Base-by-base conservation (phyloP, 2,888 invertebrate species). In the Phyllotreta cruciferae region DNA sequence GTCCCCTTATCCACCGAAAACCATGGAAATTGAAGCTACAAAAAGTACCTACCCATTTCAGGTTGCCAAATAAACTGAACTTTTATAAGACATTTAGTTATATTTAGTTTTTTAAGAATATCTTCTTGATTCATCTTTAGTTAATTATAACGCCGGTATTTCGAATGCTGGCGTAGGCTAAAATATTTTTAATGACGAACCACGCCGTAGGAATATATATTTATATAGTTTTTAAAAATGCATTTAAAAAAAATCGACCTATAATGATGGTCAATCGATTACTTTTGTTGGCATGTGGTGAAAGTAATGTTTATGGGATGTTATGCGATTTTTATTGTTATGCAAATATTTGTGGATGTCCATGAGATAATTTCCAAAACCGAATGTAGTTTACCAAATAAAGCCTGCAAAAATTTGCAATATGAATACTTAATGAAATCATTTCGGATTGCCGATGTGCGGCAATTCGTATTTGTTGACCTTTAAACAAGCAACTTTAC, bases 401-500 rank as follows among this genome's bases (percentile, higher is more conserved):
- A 60, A 63, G 56, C 13, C 34, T 50, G 63, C 63, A 44, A 60
- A 60, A 60, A 64, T 60, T 45, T 60, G 64, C 56, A 44, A 60
- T 56, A 64, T 45, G 56, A 64, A 56, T 60, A 44, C 36, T 47
- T 52, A 64, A 64, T 60, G 60, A 53, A 50, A 60, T 60, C 60
- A 60, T 52, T 60, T 39, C 14, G 52, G 52, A 50, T 58, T 41
- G 57, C 34, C 45, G 60, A 54, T 61, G 61, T 61, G 62, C 52
- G 39, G 61, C 47, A 60, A 56, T 55, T 61, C 61, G 24, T 63
- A 60, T 63, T 55, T 55, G 52, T 36, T 63, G 61, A 61, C 66
- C 63, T 63, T 24, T 61, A 63, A n/a, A 63, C 45, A 60, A 60
- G 39, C 53, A 57, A 60, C 50, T 61, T 57, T 55, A 61, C 58